Base-by-base conservation (phyloP, 2,888 invertebrate species). In the Sesia bembeciformis region DNA sequence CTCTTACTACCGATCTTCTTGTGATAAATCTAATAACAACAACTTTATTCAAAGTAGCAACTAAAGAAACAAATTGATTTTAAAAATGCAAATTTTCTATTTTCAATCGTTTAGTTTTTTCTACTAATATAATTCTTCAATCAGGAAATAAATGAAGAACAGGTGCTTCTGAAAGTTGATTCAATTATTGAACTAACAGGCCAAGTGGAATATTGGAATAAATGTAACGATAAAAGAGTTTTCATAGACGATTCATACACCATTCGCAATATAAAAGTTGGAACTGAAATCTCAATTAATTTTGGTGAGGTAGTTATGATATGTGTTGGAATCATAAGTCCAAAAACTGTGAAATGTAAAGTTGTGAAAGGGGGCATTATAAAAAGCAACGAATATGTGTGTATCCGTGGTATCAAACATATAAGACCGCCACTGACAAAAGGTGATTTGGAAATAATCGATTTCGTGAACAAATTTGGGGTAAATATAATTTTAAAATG, bases 231-330 rank as follows among this genome's bases (percentile, higher is more conserved):
- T 8, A 56, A 62, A n/a, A 62, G 56, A 53, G 70, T 81, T 56
- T 81, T 68, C 51, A 70, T 80, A 4, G 75, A 80, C 53, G 76
- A 80, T 58, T 62, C 67, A 0, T 69, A 67, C 53, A 69, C 72
- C 0, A 57, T 70, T 0, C 56, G 64, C 4, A 63, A 59, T 5
- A 61, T 78, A 2, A 63, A 61, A 54, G 60, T 64, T 5, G 73
- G 73, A 3, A 68, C 68, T 0, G 76, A 79, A 61, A 66, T 81
- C 40, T 63, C 68, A 3, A 62, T 81, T 39, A 58, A 62, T 6
- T 68, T 65, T 53, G 76, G 75, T 51, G 62, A 66, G 57, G 68
- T 78, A 7, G 60, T 67, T 7, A 58, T 79, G 58, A 56, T 66
- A 51, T 78, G 76, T 55, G 65, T 54, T 8, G 61, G 71, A 61